phyloP scores from a whole-genome alignment of 2,113 vertebrate species.

The Gnathochromis pfefferi region DNA sequence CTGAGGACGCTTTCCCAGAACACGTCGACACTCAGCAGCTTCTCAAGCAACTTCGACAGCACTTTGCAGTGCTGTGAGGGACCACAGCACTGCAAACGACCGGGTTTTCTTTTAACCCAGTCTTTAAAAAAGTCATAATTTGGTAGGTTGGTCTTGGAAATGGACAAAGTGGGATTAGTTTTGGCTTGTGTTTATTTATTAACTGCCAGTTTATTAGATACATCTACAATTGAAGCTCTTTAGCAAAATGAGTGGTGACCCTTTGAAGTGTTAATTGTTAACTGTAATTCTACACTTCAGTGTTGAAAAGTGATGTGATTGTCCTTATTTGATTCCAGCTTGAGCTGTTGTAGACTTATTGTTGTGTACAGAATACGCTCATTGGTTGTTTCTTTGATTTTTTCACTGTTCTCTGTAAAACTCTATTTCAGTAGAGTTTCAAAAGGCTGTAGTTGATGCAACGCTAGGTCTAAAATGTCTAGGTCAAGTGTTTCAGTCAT shows the following conservation, averaged over 20 bases:
- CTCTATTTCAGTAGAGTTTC: not conserved
- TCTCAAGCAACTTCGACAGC: constrained; percentile 83
- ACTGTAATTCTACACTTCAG: not conserved
- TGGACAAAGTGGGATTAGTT: not conserved
- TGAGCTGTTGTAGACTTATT: not conserved
- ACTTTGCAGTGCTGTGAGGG: constrained; percentile 74
- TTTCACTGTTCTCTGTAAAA: not conserved
- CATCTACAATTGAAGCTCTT: not conserved
- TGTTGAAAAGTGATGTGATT: not conserved
- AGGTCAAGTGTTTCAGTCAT: not conserved
- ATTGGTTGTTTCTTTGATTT: not conserved
- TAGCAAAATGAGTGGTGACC: not conserved
- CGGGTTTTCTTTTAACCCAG: not conserved
- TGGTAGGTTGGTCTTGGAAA: not conserved
- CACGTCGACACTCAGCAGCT: constrained; percentile 91
- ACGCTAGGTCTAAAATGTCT: not conserved
- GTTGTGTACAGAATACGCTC: not conserved
- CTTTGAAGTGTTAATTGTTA: not conserved
- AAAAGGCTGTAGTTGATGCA: not conserved
- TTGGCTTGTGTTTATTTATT: not conserved
- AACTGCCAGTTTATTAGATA: not conserved
- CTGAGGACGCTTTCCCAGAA: constrained; percentile 86
- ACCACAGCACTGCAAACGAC: not conserved
- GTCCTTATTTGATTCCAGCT: not conserved
- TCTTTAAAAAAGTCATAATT: not conserved